Evolutionary conservation across 2,113 vertebrate genomes (phyloP), one percentile per base, ranked within the genome.

Genomic region (Choloepus hoffmanni): DNA sequence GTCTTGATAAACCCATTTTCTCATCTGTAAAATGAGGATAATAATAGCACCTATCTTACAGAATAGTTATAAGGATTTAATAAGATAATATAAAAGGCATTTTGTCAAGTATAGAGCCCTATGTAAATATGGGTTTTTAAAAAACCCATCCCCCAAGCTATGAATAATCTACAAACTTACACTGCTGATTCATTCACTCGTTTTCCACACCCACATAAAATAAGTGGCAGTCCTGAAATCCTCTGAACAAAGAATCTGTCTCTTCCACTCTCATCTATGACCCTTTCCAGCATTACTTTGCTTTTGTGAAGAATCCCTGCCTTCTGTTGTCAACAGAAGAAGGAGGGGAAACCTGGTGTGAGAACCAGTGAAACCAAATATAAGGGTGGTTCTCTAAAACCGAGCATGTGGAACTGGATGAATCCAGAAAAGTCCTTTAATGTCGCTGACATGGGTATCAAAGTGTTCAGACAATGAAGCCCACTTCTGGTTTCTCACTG

Each of bases 401-500:
- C 68, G 95, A 58, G 26, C 85, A 91, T 11, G 8, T 15, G 40
- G 60, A 77, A 76, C 67, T 13, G 70, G 50, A 36, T 36, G 4
- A 89, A 89, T 76, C 18, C n/a, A 77, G 79, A 89, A 60, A 30
- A 90, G 2, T 33, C 24, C 58, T 60, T 85, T 28, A 4, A 58
- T 16, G 60, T 48, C 9, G 28, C 60, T 94, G 65, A 81, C 28
- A 2, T 1, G 13, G 43, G 19, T 14, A 12, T 90, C 48, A 3
- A 40, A 72, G 79, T 23, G 19, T 63, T 73, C 95, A 94, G 89
- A 81, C 26, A 18, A 60, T 19, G 28, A 8, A 24, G 33, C 12
- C 33, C 28, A 88, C 62, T 96, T 94, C 82, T 48, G 62, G 43
- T 76, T 95, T 87, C 85, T 74, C 68, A 68, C 8, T 16, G 7